Evolutionary conservation across 2,888 invertebrate species (phyloP), one percentile per base, ranked within the genome.

Genomic region (Scaptodrosophila latifasciaeformis): DNA sequence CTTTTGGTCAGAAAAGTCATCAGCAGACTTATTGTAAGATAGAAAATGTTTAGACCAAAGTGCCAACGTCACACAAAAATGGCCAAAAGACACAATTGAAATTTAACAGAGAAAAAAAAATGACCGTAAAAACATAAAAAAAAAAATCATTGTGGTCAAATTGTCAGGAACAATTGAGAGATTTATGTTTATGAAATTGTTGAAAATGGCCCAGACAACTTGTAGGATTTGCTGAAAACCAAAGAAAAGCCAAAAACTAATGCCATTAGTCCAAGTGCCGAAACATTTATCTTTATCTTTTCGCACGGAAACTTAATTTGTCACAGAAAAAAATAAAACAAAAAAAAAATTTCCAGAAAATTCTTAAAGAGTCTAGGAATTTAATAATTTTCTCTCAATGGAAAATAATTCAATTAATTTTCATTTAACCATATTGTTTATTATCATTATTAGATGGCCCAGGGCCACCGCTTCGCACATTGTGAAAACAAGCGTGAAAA

Each of bases 81-180:
- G 7, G 7, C 24, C 7, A 7, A 7, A 24, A 24, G 24, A 24
- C 24, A 72, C 69, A 72, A 65, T 69, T 57, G 70, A 59, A 65
- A 62, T 51, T 44, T 54, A 51, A 56, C 58, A 59, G 49, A 42
- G 58, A 51, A 58, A 57, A 51, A 47, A 31, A 54, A 54, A 44
- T 45, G 54, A 55, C 39, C 35, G 37, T 15, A 2, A 50, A 40
- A 27, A 30, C 54, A 62, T 53, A 59, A 49, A 48, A 39, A 27
- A 45, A 34, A 24, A 61, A 45, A 63, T 70, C 37, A 59, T 15
- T 45, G 52, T 55, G 51, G 62, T 54, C 56, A 65, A 62, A 53
- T 65, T 59, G 57, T 55, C 65, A 56, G 46, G 47, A 39, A 52
- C 65, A 56, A 62, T 53, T 40, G 50, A 27, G 52, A 21, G 51